Evolutionary conservation across 2,888 invertebrate species (phyloP).

Genomic region (Cloeon dipterum): DNA sequence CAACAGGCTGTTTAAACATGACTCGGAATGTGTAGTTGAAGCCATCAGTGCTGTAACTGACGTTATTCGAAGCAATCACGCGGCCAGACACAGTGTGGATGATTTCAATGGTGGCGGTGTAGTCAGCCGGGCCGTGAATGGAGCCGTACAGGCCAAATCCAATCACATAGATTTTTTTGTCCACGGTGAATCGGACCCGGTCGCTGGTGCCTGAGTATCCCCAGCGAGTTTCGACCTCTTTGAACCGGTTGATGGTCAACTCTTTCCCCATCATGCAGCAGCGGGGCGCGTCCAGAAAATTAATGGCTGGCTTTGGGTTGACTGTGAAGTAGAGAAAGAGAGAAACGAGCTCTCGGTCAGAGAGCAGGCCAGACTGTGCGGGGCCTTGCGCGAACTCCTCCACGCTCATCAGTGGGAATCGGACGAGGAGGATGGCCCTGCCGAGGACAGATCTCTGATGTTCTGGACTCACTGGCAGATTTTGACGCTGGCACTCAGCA

Average conservation of each 20-base stretch:
- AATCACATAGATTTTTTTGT: constrained; percentile 55
- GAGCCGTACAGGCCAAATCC: constrained; percentile 71
- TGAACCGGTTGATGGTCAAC: constrained; percentile 46
- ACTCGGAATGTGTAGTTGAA: constrained; percentile 51
- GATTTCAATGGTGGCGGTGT: constrained; percentile 52
- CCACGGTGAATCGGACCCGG: constrained; percentile 57
- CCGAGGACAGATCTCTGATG: constrained; percentile 47
- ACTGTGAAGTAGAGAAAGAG: constrained; percentile 45
- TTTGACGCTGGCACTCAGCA: constrained; percentile 44
- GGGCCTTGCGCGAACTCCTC: constrained; percentile 64
- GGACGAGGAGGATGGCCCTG: constrained; percentile 41
- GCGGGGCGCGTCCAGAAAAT: constrained; percentile 43
- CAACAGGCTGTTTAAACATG: constrained; percentile 66
- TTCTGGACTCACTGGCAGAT: constrained; percentile 35
- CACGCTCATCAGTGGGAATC: constrained; percentile 65
- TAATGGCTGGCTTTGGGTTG: constrained; percentile 51
- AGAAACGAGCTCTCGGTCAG: constrained; percentile 52
- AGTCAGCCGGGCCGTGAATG: constrained; percentile 53
- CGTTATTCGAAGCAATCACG: constrained; percentile 47
- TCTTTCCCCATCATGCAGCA: constrained; percentile 62
- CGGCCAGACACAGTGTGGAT: constrained; percentile 52
- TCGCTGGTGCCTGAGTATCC: constrained; percentile 67
- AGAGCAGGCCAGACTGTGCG: constrained; percentile 48
- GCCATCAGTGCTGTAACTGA: constrained; percentile 57
- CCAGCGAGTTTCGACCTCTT: constrained; percentile 57